A percentile compares a stretch with the other conserved stretches of the same genome.
phyloP scores from a whole-genome alignment of 2,888 invertebrate genomes.

The Brachylomia viminalis region DNA sequence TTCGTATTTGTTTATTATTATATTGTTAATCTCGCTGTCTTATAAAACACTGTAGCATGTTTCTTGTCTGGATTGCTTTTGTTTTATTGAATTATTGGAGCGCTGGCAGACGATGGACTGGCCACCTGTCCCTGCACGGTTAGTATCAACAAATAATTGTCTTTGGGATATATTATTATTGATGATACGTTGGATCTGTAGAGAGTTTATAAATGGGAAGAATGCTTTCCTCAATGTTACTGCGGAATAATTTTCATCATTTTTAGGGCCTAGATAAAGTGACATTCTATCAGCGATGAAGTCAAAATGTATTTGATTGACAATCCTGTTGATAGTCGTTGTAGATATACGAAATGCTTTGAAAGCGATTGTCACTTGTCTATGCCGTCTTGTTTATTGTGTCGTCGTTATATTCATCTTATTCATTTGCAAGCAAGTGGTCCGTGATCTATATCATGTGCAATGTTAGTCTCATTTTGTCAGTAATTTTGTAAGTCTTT shows the following conservation, averaged over 20 bases:
- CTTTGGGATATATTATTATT: slow-evolving; percentile 22
- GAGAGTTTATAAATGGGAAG: not conserved
- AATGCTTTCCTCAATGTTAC: not conserved
- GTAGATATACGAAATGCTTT: no score
- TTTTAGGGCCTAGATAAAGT: no score
- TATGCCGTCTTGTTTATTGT: not conserved
- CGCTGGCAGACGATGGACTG: slow-evolving; percentile 46
- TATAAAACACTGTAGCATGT: slow-evolving; percentile 31
- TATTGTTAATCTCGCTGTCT: slow-evolving; percentile 19
- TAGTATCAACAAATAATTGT: slow-evolving; percentile 38
- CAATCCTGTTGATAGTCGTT: no score
- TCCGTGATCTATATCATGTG: not conserved
- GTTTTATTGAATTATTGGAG: slow-evolving; percentile 44
- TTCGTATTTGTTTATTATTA: not conserved
- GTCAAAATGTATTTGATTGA: no score
- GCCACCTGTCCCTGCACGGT: slow-evolving; percentile 36
- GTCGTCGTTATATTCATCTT: not conserved
- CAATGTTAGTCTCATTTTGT: not conserved
- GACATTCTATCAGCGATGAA: no score
- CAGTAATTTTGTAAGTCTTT: not conserved
- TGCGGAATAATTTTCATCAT: not conserved
- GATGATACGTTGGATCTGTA: not conserved
- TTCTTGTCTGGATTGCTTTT: slow-evolving; percentile 42
- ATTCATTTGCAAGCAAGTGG: not conserved
- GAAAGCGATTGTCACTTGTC: not conserved